Conservation (phyloP, 2,888 invertebrate species). For the Ctenicera cuprea region DNA sequence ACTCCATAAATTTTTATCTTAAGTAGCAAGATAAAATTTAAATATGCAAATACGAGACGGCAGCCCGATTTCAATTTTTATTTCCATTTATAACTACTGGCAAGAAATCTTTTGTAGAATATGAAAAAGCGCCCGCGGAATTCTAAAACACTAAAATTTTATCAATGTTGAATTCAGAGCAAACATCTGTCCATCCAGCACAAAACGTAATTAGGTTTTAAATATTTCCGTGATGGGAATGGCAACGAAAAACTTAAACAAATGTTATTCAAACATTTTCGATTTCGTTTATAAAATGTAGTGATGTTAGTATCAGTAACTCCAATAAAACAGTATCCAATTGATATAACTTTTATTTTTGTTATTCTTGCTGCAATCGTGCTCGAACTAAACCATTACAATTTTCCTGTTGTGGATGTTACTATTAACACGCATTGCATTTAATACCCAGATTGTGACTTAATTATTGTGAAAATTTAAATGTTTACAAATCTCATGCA, state of each 20-base stretch:
- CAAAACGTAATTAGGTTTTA: constrained; percentile 3
- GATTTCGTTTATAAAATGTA: neutral
- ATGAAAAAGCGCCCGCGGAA: constrained; percentile 16
- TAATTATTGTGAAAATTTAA: too few species aligned
- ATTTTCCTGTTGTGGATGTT: too few species aligned
- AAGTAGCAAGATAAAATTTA: constrained; percentile 25
- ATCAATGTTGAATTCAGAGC: neutral
- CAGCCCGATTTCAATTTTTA: constrained; percentile 27
- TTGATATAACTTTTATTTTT: too few species aligned
- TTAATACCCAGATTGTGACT: too few species aligned
- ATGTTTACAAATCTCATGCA: too few species aligned
- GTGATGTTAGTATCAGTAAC: too few species aligned
- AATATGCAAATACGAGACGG: constrained; percentile 25
- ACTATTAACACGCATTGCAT: too few species aligned
- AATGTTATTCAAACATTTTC: neutral
- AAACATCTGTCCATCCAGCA: constrained; percentile 12
- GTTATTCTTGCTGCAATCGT: too few species aligned
- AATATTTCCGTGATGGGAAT: neutral
- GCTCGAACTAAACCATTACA: too few species aligned
- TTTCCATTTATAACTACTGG: constrained; percentile 32
- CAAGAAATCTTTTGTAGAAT: constrained; percentile 23
- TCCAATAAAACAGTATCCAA: too few species aligned
- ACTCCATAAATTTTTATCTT: constrained; percentile 26
- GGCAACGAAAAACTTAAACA: neutral
- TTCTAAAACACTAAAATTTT: constrained; percentile 17